phyloP scores from a whole-genome alignment of 92 coral and sea anemone species.

The Epizoanthus fatuus region DNA sequence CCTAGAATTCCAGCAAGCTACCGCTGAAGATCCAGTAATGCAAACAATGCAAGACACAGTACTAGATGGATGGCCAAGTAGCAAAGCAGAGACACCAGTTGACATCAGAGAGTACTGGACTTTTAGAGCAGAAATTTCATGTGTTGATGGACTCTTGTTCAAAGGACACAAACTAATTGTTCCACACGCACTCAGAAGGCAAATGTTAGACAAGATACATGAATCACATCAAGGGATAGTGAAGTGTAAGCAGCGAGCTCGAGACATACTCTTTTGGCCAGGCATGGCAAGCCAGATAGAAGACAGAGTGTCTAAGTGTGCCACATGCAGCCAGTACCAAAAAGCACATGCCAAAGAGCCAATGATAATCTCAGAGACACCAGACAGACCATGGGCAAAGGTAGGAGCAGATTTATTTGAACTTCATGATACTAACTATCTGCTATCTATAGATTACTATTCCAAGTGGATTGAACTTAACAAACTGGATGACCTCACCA shows the following conservation, averaged over 20 bases:
- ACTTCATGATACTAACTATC: not conserved
- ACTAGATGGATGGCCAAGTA: constrained; percentile 31
- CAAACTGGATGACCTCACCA: constrained; percentile 41
- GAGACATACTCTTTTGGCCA: not conserved
- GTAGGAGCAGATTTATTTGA: constrained; percentile 8
- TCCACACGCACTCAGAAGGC: constrained; percentile 30
- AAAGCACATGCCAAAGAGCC: not conserved
- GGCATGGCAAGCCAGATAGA: not conserved
- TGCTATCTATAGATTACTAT: constrained; percentile 2
- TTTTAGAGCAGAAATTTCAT: constrained; percentile 38
- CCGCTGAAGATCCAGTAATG: constrained; percentile 25
- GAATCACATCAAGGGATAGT: not conserved
- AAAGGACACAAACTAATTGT: constrained; percentile 47
- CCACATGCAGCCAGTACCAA: not conserved
- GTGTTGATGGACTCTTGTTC: not conserved
- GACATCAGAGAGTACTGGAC: not conserved
- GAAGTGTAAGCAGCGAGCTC: not conserved
- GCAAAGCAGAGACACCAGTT: too few species aligned
- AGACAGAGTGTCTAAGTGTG: not conserved
- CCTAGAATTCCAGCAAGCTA: constrained; percentile 2
- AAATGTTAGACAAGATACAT: constrained; percentile 52
- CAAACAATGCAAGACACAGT: constrained; percentile 14
- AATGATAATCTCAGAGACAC: not conserved
- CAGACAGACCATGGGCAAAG: not conserved
- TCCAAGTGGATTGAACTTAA: constrained; percentile 17